Evolutionary conservation across 2,113 vertebrate genomes (phyloP), one percentile per base, ranked within the genome.

Genomic region (Boleophthalmus pectinirostris): DNA sequence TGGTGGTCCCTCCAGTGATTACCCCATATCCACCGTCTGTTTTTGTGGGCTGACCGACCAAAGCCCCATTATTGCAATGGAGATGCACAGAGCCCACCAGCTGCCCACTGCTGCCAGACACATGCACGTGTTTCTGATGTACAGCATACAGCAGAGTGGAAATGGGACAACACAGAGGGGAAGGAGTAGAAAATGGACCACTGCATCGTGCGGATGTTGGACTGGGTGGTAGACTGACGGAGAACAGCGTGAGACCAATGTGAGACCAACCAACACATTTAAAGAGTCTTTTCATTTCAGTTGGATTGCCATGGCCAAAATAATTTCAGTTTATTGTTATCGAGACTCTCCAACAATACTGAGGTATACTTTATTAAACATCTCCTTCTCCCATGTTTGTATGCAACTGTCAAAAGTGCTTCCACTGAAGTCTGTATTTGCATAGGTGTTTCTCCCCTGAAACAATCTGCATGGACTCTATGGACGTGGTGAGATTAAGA

Each of bases 1-100:
- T 43, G 3, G 0, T 38, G 61, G 46, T 73, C 83, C 77, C 83
- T 79, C 69, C 79, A 74, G 78, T 79, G 64, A 87, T 88, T 76
- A 74, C 9, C 4, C 2, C 25, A 53, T 47, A 70, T 56, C 78
- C 61, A 24, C 79, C 72, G 61, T 68, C 68, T 69, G 76, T 69
- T 72, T 61, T 54, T 79, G 82, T 58, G 56, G 23, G 72, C 73
- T 78, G 77, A 77, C 84, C 79, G n/a, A 72, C 72, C 69, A 49
- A 54, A 57, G 66, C 58, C 77, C 76, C 54, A 68, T 64, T 75
- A 85, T 72, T 38, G 68, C 76, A 58, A 63, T 71, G 69, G 68
- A 84, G 69, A 81, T 72, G 46, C 57, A 56, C 46, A 69, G 65
- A 70, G 57, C 74, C 23, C 78, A 71, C 78, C 84, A 76, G 78